Evolutionary conservation across 2,797 vertebrate genomes (phyloP), one percentile per base, ranked within the genome.

Genomic region (Lindbergichthys nudifrons): DNA sequence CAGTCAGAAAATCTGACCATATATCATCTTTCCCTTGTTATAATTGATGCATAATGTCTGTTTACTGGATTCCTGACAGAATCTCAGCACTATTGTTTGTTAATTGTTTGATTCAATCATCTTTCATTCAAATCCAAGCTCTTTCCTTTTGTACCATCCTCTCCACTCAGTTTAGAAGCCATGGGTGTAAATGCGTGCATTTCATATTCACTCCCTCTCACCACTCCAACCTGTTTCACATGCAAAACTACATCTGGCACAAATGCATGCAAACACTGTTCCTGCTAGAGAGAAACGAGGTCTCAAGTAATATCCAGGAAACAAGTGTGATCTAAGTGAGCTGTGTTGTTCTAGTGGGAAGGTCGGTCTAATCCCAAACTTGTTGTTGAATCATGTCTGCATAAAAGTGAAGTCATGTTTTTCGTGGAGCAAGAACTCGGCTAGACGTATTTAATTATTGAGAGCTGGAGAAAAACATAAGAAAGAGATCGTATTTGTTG

Each of bases 341-440:
- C 57, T 43, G 70, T 73, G 76, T 77, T 85, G 78, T 84, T 81
- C 79, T 74, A 41, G 66, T 66, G 76, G 65, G 73, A 75, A 63
- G 62, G 62, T 73, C 70, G 2, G 13, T 61, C 62, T 80, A 83
- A 84, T 87, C 85, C 81, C 86, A 67, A 69, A 59, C 73, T 82
- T 88, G 87, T 87, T 90, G 88, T 87, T 75, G 58, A 89, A 76
- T 84, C 69, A 45, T 88, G 88, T 89, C 76, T 59, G 70, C 54
- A 64, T 92, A 92, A 92, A 92, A 92, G 90, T 85, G 86, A 92
- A 92, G 69, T 87, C 56, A 6, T 93, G 88, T 92, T 79, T 84
- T 65, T 70, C 81, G 74, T 48, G 65, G 63, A 78, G 84, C 65
- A 26, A 84, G 68, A 87, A 79, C 76, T 68, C 42, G 67, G 72